phyloP scores from a whole-genome alignment of 1,140 invertebrate genomes.

The Drosophila obscura region DNA sequence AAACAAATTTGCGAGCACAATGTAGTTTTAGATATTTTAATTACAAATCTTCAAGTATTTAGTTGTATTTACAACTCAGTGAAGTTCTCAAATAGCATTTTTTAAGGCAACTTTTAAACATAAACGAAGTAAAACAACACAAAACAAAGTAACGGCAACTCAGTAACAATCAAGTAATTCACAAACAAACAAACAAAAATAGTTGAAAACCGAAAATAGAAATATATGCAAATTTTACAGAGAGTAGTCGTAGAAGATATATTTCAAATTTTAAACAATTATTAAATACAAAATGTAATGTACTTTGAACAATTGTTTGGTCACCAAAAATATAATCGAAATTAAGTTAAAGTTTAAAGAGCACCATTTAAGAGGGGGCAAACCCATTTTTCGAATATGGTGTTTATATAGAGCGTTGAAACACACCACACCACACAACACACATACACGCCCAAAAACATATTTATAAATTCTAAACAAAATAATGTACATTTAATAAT shows the following conservation, averaged over 20 bases:
- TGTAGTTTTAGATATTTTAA: slow-evolving; percentile 62
- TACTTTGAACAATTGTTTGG: slow-evolving; percentile 37
- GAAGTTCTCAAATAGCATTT: slow-evolving; percentile 48
- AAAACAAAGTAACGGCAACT: slow-evolving; percentile 53
- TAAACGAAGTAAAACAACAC: slow-evolving; percentile 26
- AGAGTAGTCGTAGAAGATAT: slow-evolving; percentile 49
- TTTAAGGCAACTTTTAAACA: slow-evolving; percentile 50
- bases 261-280: slow-evolving; percentile 70
- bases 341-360: slow-evolving; percentile 42
- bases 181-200: slow-evolving; percentile 23
- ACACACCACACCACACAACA: slow-evolving; percentile 55
- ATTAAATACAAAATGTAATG: slow-evolving; percentile 37
- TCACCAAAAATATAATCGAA: slow-evolving; percentile 58
- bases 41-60: slow-evolving; percentile 43
- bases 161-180: slow-evolving; percentile 64
- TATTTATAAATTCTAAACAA: slow-evolving; percentile 74
- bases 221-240: slow-evolving; percentile 61
- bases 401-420: slow-evolving; percentile 58
- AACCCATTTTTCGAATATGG: slow-evolving; percentile 1
- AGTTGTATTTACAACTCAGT: slow-evolving; percentile 38
- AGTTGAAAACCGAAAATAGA: slow-evolving; percentile 51
- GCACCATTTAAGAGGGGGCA: slow-evolving; percentile 56
- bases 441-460: slow-evolving; percentile 13
- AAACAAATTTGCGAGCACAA: slow-evolving; percentile 53
- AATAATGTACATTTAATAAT: slow-evolving; percentile 79